phyloP scores from a whole-genome alignment of 2,113 vertebrate species.

The Ceuthmochares aereus region DNA sequence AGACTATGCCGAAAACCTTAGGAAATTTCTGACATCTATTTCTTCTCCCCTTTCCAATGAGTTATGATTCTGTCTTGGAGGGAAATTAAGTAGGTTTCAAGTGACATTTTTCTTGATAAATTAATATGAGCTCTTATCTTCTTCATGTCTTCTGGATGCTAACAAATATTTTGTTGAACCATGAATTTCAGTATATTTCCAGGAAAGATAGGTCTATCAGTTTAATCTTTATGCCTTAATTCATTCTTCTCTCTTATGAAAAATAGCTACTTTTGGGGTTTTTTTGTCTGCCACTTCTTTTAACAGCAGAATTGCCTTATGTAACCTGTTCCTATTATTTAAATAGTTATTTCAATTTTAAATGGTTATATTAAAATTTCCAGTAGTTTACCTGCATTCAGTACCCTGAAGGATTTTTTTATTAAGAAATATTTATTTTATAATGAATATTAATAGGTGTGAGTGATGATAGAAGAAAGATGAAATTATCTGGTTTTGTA shows the following conservation, averaged over 20 bases:
- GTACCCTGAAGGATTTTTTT: not conserved
- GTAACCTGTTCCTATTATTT: not conserved
- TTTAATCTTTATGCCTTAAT: slow-evolving; percentile 4
- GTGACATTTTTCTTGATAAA: not conserved
- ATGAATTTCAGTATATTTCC: not conserved
- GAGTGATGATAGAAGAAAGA: not conserved
- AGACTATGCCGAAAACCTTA: not conserved
- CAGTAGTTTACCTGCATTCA: not conserved
- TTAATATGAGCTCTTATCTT: not conserved
- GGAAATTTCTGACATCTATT: not conserved
- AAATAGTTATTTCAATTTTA: not conserved
- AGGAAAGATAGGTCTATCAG: not conserved
- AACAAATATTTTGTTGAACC: slow-evolving; percentile 7
- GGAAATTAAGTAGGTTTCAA: not conserved
- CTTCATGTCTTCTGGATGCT: not conserved
- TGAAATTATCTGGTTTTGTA: not conserved
- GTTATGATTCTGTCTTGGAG: not conserved
- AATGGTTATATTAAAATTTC: not conserved
- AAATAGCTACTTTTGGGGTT: not conserved
- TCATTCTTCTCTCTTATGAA: not conserved
- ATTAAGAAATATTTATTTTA: not conserved
- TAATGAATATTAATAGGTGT: not conserved
- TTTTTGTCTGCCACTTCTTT: not conserved
- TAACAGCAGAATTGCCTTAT: not conserved
- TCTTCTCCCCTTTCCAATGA: not conserved